Base-by-base conservation (phyloP, 2,797 vertebrate species). In the Pristis pectinata region DNA sequence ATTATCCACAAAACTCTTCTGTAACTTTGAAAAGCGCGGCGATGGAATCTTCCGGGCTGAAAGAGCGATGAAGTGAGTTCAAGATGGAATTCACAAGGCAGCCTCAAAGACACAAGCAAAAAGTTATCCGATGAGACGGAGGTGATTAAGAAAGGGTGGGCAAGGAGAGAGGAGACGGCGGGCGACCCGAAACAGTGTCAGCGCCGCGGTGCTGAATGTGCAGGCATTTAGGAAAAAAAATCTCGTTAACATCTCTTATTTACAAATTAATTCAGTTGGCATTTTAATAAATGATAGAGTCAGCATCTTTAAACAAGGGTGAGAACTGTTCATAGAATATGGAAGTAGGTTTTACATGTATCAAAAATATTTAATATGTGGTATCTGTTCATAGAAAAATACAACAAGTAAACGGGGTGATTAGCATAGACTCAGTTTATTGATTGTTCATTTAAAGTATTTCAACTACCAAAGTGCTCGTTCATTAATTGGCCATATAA, bases 391-490 rank as follows among this genome's bases (percentile, higher is more conserved):
- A 64, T 61, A 64, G 59, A 41, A 41, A 94, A 94, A 94, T 76
- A 94, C 92, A 93, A 72, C 22, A 76, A 70, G 70, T 15, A 19
- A 53, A 94, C 72, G 34, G 41, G 70, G 64, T n/a, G 27, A 74
- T 94, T 76, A 94, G 92, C 92, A 94, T 94, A 94, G 92, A 94
- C 92, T 94, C 70, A 53, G 53, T 94, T 94, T 94, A 94, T 94
- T 94, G 92, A 94, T 94, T 94, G 92, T 94, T 94, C 92, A 94
- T 94, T 94, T 94, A 74, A 94, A 94, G 92, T 94, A 94, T 76
- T 94, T 94, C 49, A 53, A 49, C 92, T 94, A 94, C 70, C 70
- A 94, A 94, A 94, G 92, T 94, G 92, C 92, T 94, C 92, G 44
- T 76, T 94, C 70, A 70, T 94, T 94, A 49, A 53, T 94, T 76